Base-by-base conservation (phyloP, 2,113 vertebrate genomes). In the Apteryx mantelli region DNA sequence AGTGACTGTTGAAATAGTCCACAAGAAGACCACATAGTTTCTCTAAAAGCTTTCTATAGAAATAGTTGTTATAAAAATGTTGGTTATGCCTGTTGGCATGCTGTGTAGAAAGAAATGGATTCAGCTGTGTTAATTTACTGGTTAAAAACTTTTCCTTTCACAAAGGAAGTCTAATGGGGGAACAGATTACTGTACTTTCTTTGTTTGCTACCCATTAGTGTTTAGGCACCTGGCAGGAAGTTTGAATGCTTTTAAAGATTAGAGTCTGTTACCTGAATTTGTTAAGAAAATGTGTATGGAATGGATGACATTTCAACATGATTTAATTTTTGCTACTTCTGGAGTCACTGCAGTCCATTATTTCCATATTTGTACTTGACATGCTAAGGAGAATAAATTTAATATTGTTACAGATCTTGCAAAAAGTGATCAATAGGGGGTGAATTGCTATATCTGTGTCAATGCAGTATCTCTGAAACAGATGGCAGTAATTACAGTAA, bases 141-240 rank as follows among this genome's bases (percentile, higher is more conserved):
- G 79, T 82, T 93, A 88, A 96, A 88, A 97, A 97, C 93, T 93
- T 97, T 97, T 96, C 95, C 85, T 97, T 97, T 97, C 86, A 93
- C 60, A 96, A 19, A 94, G 96, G 97, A 97, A 97, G 76, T 94
- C 63, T 95, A 91, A 93, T 53, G 83, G 91, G 74, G 88, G 93
- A 95, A 91, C 73, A 93, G 69, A 94, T 93, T 90, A 82, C 82
- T 95, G 77, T 95, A 93, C 96, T 95, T 94, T 94, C 88, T 97
- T 98, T 97, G 96, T 94, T 98, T 93, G 94, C 97, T 95, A 84
- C 91, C 97, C 94, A 82, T 96, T 97, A 89, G 94, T 97, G 95
- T 98, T 99, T 98, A 97, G 94, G 96, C 96, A 97, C 89, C 88
- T 96, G 96, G 96, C 98, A 98, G 98, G 98, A 99, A 98, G 96